These are phyloP conservation scores for Macrosiphum euphorbiae DNA, from an alignment of 2,888 invertebrate species.

Conservation along the genomic window DNA sequence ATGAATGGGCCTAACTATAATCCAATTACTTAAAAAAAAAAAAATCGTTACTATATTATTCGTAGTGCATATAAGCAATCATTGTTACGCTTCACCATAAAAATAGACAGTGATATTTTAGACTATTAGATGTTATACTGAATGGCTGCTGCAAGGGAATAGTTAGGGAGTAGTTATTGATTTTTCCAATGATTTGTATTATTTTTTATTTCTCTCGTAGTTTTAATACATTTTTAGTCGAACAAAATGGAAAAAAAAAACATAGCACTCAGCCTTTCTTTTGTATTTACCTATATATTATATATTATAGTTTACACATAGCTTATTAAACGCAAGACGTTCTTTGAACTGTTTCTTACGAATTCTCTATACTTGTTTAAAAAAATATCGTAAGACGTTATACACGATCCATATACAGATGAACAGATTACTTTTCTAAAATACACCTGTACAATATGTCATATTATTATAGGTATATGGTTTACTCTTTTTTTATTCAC, in stretches of 20 bases:
- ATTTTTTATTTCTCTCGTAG: neutral
- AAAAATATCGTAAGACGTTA: neutral
- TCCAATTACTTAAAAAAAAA: neutral
- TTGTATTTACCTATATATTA: neutral
- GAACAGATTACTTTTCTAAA: neutral
- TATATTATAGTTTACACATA: neutral
- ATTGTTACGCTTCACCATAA: neutral
- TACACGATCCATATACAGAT: neutral
- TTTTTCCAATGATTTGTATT: neutral
- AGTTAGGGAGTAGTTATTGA: neutral
- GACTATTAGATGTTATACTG: neutral
- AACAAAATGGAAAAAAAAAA: neutral
- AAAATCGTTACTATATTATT: no score
- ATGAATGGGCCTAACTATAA: no score
- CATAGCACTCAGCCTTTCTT: neutral
- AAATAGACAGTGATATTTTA: neutral
- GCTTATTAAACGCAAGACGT: neutral
- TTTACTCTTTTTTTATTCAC: neutral
- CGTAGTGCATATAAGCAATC: neutral
- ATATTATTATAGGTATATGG: neutral
- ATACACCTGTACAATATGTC: neutral
- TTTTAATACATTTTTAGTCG: neutral
- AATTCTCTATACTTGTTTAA: neutral
- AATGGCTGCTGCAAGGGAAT: neutral
- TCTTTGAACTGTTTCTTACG: neutral